These are phyloP conservation scores for Diglossa cyanea DNA, from an alignment of 2,797 vertebrate genomes.

Conservation along the genomic window DNA sequence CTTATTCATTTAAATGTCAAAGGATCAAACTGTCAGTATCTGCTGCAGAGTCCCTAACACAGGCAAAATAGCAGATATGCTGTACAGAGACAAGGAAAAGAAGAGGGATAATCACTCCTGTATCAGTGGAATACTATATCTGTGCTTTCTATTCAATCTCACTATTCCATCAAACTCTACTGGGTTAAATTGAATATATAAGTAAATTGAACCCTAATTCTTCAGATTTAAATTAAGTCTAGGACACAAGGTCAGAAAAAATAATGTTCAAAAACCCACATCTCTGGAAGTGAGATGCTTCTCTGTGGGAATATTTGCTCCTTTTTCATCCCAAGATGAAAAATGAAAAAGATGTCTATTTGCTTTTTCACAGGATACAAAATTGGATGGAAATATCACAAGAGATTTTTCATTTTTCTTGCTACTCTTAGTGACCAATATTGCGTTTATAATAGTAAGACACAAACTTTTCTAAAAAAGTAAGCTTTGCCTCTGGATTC, in stretches of 20 bases:
- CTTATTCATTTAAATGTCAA: conserved; percentile 23
- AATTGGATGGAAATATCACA: neutral
- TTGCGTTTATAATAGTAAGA: neutral
- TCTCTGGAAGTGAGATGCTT: neutral
- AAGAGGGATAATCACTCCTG: neutral
- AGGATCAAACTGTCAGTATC: neutral
- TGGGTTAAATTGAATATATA: neutral
- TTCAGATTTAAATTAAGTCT: neutral
- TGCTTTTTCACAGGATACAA: neutral
- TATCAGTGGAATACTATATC: neutral
- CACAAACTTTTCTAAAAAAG: neutral
- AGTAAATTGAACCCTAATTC: neutral
- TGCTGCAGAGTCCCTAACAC: neutral
- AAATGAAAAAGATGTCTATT: neutral
- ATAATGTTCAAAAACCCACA: neutral
- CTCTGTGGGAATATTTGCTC: neutral
- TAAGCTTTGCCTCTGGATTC: neutral
- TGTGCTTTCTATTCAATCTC: neutral
- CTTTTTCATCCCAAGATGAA: neutral
- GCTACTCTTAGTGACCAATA: neutral
- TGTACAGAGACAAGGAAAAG: neutral
- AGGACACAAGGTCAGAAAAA: neutral
- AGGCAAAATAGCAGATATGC: neutral
- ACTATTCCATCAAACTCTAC: neutral
- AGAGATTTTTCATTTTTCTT: neutral